Evolutionary conservation across 2,888 invertebrate genomes (phyloP).

Genomic region (Erpobdella octoculata): DNA sequence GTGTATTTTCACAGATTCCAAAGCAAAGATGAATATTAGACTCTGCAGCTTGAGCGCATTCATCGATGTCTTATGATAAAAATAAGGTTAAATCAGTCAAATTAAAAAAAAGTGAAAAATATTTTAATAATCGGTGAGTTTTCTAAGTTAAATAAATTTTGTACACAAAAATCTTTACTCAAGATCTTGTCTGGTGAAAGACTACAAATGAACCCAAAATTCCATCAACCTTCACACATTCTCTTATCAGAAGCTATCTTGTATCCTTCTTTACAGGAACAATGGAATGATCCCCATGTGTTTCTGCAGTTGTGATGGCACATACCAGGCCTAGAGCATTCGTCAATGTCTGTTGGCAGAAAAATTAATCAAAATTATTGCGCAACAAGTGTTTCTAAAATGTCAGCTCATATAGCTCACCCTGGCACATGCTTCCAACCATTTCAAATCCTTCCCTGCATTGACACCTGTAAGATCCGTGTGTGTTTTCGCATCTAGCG

Average conservation of each 20-base stretch:
- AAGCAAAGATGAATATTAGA: conserved; percentile 60
- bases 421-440: not conserved
- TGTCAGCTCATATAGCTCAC: not conserved
- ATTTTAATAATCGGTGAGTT: no score
- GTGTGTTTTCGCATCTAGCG: conserved; percentile 63
- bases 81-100: no score
- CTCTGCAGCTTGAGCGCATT: conserved; percentile 70
- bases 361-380: not conserved
- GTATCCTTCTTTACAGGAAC: conserved; percentile 78
- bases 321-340: conserved; percentile 57
- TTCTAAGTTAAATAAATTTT: not conserved
- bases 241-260: conserved; percentile 67
- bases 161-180: not conserved
- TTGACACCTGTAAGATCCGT: conserved; percentile 64
- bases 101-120: no score
- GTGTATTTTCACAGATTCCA: conserved; percentile 75
- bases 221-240: conserved; percentile 51
- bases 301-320: conserved; percentile 86
- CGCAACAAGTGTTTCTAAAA: not conserved
- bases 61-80: conserved; percentile 67
- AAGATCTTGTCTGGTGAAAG: no score
- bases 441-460: conserved; percentile 60
- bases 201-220: no score
- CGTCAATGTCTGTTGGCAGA: conserved; percentile 60
- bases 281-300: conserved; percentile 79